These are phyloP conservation scores for Lagopus leucura DNA, from an alignment of 2,113 vertebrate genomes.

Conservation along the genomic window DNA sequence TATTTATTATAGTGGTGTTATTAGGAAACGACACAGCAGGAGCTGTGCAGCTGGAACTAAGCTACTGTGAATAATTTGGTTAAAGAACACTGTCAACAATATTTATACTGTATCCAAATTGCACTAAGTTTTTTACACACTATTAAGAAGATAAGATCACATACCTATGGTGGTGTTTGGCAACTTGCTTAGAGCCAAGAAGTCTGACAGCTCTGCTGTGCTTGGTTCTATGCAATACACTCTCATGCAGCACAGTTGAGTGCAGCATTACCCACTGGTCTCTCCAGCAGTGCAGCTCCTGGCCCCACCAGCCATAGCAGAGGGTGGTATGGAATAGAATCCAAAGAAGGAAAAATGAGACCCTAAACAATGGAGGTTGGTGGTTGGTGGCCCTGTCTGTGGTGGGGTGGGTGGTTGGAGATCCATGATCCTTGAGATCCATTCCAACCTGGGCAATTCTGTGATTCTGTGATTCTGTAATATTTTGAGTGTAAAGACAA, in stretches of 20 bases:
- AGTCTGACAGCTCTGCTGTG: neutral
- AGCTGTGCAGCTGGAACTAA: conserved; percentile 35
- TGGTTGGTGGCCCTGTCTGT: too few species aligned
- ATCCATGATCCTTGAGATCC: too few species aligned
- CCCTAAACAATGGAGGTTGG: neutral
- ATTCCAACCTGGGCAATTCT: too few species aligned
- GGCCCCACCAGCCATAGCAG: accelerated
- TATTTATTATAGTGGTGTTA: conserved; percentile 55
- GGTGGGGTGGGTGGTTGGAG: too few species aligned
- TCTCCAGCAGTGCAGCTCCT: neutral
- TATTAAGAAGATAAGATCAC: conserved; percentile 59
- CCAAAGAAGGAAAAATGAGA: accelerated
- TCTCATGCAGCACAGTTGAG: accelerated
- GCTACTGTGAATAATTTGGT: conserved; percentile 57
- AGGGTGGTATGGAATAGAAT: neutral
- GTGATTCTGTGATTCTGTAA: too few species aligned
- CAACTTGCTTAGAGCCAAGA: conserved; percentile 36
- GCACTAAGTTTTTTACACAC: conserved; percentile 27
- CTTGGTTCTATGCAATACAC: accelerated
- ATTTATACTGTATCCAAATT: conserved; percentile 21
- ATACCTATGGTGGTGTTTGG: conserved; percentile 40
- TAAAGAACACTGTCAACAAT: conserved; percentile 67
- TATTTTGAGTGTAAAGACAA: neutral
- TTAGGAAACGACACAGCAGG: conserved; percentile 47
- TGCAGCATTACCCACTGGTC: neutral